Conservation (phyloP, 2,797 vertebrate species). For the Cheirogaleus major region DNA sequence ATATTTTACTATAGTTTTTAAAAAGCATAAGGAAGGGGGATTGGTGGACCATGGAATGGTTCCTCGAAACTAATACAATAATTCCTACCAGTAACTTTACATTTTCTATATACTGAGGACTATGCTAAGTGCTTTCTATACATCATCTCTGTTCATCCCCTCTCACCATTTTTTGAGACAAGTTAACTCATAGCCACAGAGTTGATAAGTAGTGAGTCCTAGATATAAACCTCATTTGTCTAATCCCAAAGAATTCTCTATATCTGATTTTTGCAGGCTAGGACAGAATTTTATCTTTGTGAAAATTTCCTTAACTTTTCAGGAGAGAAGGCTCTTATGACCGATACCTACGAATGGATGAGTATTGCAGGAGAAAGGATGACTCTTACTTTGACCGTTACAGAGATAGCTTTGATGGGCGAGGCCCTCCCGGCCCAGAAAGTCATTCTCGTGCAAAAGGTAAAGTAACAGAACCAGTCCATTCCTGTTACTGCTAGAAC, state of each 20-base stretch:
- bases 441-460: conserved; percentile 84
- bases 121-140: not conserved
- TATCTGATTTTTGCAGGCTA: conserved; percentile 20
- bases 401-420: conserved; percentile 92
- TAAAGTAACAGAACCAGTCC: conserved; percentile 41
- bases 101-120: not conserved
- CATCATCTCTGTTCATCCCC: not conserved
- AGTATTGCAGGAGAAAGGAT: conserved; percentile 93
- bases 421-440: conserved; percentile 88
- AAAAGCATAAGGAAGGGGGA: not conserved
- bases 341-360: conserved; percentile 90
- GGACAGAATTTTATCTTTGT: conserved; percentile 42
- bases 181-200: conserved; percentile 19
- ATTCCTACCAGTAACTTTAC: conserved; percentile 21
- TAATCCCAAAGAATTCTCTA: conserved; percentile 1
- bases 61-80: not conserved
- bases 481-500: not conserved
- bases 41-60: not conserved
- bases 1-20: not conserved
- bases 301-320: conserved; percentile 50
- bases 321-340: conserved; percentile 92
- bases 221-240: not conserved
- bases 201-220: not conserved
- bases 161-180: not conserved
- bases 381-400: conserved; percentile 92